These are phyloP conservation scores for Margaritifera margaritifera DNA, from an alignment of 2,888 invertebrate species.

Conservation along the genomic window DNA sequence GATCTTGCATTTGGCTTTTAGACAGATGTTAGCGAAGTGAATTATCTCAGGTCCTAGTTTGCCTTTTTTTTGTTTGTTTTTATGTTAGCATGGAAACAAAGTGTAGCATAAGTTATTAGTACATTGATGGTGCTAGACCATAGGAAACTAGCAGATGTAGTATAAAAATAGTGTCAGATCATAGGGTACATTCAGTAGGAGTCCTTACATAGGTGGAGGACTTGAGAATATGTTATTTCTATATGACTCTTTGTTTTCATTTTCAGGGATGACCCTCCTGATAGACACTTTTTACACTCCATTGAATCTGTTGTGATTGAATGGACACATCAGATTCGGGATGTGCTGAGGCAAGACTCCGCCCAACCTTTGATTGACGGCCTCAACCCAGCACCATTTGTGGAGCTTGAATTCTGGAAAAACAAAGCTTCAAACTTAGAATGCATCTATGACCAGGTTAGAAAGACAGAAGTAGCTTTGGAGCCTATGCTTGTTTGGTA, in stretches of 20 bases:
- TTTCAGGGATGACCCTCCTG: slow-evolving; percentile 9
- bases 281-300: slow-evolving; percentile 82
- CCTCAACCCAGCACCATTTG: slow-evolving; percentile 84
- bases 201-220: neutral
- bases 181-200: neutral
- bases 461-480: neutral
- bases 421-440: slow-evolving; percentile 85
- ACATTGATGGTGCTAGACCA: no score
- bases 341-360: slow-evolving; percentile 91
- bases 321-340: slow-evolving; percentile 92
- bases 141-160: no score
- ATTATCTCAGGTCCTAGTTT: no score
- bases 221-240: neutral
- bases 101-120: no score
- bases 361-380: slow-evolving; percentile 85
- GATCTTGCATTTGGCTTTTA: no score
- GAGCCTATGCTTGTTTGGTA: no score
- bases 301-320: slow-evolving; percentile 96
- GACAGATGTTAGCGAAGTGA: no score
- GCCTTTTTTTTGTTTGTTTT: no score
- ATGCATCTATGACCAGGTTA: slow-evolving; percentile 90
- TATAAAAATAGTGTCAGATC: no score
- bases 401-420: slow-evolving; percentile 89
- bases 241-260: neutral
- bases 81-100: no score